These are phyloP conservation scores for Heterochromis multidens DNA, from an alignment of 2,113 vertebrate species.

Conservation along the genomic window DNA sequence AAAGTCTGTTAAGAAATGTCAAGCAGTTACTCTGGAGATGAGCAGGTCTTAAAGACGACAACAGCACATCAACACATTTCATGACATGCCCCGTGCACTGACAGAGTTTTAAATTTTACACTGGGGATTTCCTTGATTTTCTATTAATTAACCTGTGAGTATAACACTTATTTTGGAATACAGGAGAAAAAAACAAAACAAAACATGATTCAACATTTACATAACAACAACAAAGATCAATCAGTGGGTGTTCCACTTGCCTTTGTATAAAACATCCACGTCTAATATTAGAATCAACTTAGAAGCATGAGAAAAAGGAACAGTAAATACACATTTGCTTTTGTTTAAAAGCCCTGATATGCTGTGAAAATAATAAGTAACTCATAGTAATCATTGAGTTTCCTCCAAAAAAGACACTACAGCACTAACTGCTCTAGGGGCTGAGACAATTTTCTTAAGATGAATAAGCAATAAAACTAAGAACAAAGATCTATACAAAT, in stretches of 20 bases:
- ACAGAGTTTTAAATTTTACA: background rate
- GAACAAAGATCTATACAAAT: background rate
- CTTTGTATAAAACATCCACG: background rate
- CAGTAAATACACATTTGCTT: background rate
- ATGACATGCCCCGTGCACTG: background rate
- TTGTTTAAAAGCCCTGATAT: background rate
- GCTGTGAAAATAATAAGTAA: background rate
- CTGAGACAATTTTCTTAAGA: conserved; percentile 5
- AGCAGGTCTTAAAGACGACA: background rate
- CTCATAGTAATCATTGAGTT: background rate
- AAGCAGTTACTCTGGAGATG: background rate
- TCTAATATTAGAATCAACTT: background rate
- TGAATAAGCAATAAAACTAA: conserved; percentile 24
- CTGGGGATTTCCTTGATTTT: background rate
- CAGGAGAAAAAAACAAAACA: fast-evolving
- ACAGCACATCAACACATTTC: background rate
- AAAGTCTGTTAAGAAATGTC: no score
- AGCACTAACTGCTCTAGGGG: background rate
- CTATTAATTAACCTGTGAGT: background rate
- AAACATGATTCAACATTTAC: background rate
- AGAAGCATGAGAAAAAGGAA: background rate
- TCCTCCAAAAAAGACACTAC: background rate
- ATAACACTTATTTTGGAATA: background rate
- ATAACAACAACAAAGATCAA: background rate
- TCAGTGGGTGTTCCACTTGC: background rate